Percentiles rank a stretch among this genome's conserved stretches.
These are phyloP conservation scores for Steinernema carpocapsae DNA, from an alignment of 2,888 invertebrate species.

Conservation along the genomic window DNA sequence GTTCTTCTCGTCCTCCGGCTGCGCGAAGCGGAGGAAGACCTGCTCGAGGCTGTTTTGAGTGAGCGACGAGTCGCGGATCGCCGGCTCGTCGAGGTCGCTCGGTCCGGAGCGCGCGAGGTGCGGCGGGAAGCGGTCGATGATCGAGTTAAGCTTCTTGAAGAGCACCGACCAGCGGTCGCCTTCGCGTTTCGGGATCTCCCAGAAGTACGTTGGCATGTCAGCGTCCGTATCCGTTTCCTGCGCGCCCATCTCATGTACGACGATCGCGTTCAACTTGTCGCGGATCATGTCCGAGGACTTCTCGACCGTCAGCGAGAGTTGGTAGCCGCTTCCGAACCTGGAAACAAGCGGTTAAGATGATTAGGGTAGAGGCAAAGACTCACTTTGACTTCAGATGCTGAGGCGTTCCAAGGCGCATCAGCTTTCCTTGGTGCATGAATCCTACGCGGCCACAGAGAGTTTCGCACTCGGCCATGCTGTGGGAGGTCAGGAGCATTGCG, in stretches of 20 bases:
- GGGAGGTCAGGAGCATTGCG: conserved; percentile 61
- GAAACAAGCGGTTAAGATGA: not conserved
- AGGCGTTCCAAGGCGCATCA: conserved; percentile 49
- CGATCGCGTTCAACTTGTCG: conserved; percentile 32
- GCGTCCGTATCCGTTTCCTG: conserved; percentile 29
- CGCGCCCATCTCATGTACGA: conserved; percentile 17
- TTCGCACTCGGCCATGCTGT: conserved; percentile 59
- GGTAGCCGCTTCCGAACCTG: conserved; percentile 59
- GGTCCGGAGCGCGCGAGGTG: not conserved
- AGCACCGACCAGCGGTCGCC: conserved; percentile 55
- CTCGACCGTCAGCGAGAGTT: conserved; percentile 49
- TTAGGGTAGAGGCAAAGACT: not conserved
- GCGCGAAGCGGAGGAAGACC: conserved; percentile 59
- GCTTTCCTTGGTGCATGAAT: conserved; percentile 47
- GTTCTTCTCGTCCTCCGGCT: conserved; percentile 27
- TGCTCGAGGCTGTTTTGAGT: conserved; percentile 66
- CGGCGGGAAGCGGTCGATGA: conserved; percentile 45
- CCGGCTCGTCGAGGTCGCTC: conserved; percentile 38
- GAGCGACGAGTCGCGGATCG: conserved; percentile 60
- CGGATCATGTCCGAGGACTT: conserved; percentile 41
- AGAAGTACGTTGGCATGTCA: conserved; percentile 40
- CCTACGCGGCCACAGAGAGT: conserved; percentile 50
- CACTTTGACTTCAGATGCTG: conserved; percentile 52
- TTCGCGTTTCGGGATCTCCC: conserved; percentile 54
- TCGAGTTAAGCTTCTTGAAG: conserved; percentile 52